Percentiles rank a stretch among this genome's conserved stretches.
These are phyloP conservation scores for Caenorhabditis inopinata DNA, from an alignment of 1,140 invertebrate species.

Conservation along the genomic window DNA sequence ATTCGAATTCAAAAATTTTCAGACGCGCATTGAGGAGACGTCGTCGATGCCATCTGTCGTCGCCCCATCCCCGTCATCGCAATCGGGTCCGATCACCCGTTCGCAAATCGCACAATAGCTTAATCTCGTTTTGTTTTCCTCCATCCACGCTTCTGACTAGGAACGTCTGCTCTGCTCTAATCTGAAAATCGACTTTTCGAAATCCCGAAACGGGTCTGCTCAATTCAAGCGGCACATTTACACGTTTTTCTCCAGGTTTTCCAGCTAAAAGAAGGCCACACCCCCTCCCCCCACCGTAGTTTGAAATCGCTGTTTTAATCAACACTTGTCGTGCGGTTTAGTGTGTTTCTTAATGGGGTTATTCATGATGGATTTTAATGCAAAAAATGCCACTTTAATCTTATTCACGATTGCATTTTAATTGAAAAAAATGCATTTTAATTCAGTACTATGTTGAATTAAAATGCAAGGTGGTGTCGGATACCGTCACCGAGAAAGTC, in stretches of 20 bases:
- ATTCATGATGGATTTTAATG: too few relatives aligned
- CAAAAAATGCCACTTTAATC: too few relatives aligned
- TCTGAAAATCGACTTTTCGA: constrained; percentile 8
- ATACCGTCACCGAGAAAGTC: too few relatives aligned
- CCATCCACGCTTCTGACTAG: too few relatives aligned
- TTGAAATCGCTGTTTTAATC: neutral
- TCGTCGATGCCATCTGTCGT: neutral
- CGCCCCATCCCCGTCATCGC: neutral
- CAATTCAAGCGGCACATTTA: neutral
- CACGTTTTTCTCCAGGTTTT: neutral
- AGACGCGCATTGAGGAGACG: neutral
- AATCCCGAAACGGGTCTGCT: constrained; percentile 12
- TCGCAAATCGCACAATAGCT: constrained; percentile 13
- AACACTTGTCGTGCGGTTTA: neutral
- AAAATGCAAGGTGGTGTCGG: too few relatives aligned
- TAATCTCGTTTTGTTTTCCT: neutral
- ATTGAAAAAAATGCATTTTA: too few relatives aligned
- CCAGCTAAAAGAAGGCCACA: too few relatives aligned
- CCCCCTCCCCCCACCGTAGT: too few relatives aligned
- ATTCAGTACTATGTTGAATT: too few relatives aligned
- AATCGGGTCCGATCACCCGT: neutral
- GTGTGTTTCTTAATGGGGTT: neutral
- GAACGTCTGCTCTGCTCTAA: too few relatives aligned
- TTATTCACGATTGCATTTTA: too few relatives aligned
- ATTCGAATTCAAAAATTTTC: too few relatives aligned